These are phyloP conservation scores for Calidris pygmaea DNA, from an alignment of 2,113 vertebrate species.

Conservation along the genomic window DNA sequence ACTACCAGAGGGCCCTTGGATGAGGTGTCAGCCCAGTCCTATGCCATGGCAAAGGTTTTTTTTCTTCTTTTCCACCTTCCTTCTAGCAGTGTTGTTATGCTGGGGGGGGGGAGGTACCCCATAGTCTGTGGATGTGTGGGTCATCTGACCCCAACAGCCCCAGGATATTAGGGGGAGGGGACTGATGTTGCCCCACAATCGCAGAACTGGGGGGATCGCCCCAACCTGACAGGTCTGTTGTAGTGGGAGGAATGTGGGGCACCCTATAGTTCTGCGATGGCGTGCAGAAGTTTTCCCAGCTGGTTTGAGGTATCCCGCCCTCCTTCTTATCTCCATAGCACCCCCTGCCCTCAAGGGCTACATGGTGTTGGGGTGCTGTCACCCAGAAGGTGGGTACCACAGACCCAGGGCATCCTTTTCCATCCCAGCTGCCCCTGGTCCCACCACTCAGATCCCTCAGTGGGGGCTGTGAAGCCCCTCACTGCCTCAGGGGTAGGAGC, in stretches of 20 bases:
- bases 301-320: neutral
- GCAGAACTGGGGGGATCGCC: rapidly evolving
- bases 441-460: neutral
- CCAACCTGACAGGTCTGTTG: rapidly evolving
- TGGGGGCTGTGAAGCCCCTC: neutral
- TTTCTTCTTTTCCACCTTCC: rapidly evolving
- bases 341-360: no score
- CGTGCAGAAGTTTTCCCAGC: neutral
- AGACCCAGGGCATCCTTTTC: neutral
- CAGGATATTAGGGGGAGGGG: no score
- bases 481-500: neutral
- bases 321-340: neutral
- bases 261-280: neutral
- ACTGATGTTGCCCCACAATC: rapidly evolving
- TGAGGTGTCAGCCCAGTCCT: neutral
- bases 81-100: rapidly evolving
- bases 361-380: neutral
- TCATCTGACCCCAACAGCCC: neutral
- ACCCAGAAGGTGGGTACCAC: neutral
- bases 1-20: no score
- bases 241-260: neutral
- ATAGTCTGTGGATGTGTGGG: neutral
- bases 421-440: neutral
- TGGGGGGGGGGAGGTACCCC: neutral
- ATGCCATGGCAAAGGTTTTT: rapidly evolving